Evolutionary conservation across 1,140 invertebrate species (phyloP).

Genomic region (Eufriesea mexicana): DNA sequence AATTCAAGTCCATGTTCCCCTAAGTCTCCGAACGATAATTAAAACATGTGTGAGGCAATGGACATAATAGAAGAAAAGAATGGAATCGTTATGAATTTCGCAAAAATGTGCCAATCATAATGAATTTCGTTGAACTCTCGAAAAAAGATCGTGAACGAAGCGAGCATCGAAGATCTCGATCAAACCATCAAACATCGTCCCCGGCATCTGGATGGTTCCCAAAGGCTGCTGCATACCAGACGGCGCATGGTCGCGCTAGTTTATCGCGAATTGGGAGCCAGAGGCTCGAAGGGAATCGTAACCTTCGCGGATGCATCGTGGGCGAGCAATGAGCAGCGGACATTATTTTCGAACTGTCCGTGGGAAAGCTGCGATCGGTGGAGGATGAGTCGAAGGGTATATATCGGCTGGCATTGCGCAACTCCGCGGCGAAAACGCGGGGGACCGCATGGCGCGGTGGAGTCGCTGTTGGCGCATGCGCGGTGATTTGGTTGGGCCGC

Average conservation of each 20-base stretch:
- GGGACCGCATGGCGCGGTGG: constrained; percentile 14
- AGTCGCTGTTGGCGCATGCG: background rate
- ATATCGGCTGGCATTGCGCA: background rate
- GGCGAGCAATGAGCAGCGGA: background rate
- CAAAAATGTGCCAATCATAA: background rate
- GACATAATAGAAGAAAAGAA: background rate
- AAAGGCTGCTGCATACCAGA: constrained; percentile 45
- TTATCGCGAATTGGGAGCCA: constrained; percentile 1
- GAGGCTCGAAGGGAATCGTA: background rate
- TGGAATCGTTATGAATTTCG: too few species aligned
- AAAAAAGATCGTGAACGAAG: background rate
- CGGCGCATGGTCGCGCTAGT: constrained; percentile 9
- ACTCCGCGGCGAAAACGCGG: background rate
- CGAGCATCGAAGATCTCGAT: background rate
- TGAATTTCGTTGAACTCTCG: too few species aligned
- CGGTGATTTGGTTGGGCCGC: background rate
- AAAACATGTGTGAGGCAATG: too few species aligned
- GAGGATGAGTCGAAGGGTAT: background rate
- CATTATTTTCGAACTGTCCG: constrained; percentile 47
- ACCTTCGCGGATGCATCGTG: constrained; percentile 15
- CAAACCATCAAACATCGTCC: background rate
- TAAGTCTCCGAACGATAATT: too few species aligned
- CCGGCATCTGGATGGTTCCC: constrained; percentile 35
- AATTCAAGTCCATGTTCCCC: too few species aligned
- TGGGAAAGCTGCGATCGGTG: background rate